Evolutionary conservation across 1,140 invertebrate species (phyloP).

Genomic region (Zaprionus davidi): DNA sequence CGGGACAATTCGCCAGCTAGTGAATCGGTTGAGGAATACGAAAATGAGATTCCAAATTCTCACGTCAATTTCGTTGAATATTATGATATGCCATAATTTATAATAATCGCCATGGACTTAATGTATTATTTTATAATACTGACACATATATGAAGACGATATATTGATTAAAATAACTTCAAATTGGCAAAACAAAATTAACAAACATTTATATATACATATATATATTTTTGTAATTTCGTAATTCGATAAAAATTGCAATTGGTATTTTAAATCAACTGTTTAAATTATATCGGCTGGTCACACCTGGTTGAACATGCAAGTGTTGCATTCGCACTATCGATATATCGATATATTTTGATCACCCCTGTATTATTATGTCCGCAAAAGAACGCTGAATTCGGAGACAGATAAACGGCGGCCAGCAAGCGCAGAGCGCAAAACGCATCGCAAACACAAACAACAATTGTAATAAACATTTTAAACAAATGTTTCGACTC

Average conservation of each 20-base stretch:
- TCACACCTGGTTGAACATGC: not conserved
- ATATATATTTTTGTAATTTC: not conserved
- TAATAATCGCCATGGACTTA: not conserved
- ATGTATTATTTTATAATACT: not conserved
- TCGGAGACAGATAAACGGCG: conserved; percentile 28
- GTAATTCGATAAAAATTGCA: not conserved
- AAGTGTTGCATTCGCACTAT: conserved; percentile 3
- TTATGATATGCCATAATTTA: not conserved
- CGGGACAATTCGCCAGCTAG: conserved; percentile 29
- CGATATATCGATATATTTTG: conserved; percentile 8
- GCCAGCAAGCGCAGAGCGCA: conserved; percentile 39
- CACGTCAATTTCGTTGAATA: conserved; percentile 27
- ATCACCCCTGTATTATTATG: conserved; percentile 5
- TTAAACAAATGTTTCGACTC: conserved; percentile 9
- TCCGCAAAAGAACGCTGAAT: conserved; percentile 20
- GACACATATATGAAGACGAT: not conserved
- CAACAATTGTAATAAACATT: conserved; percentile 19
- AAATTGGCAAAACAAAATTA: not conserved
- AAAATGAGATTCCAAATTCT: not conserved
- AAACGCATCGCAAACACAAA: conserved; percentile 26
- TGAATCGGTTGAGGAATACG: conserved; percentile 18
- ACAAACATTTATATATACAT: not conserved
- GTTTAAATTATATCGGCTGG: not conserved
- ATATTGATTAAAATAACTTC: not conserved
- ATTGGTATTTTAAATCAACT: not conserved